Evolutionary conservation across 2,797 vertebrate genomes (phyloP).

Genomic region (Manis pentadactyla): DNA sequence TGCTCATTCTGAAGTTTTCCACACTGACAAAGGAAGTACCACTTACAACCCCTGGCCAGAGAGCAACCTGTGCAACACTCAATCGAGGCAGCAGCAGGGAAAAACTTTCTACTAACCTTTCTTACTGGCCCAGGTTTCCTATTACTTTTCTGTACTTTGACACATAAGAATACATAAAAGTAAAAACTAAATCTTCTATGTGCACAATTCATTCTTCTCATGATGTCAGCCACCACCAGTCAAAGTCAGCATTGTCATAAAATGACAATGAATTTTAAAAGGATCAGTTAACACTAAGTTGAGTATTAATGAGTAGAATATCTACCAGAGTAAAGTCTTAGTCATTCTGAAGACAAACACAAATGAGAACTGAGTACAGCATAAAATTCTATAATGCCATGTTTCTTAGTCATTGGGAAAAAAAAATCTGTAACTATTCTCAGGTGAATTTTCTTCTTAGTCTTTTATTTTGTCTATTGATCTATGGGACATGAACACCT

Average conservation of each 20-base stretch:
- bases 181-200: neutral
- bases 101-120: neutral
- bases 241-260: neutral
- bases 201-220: neutral
- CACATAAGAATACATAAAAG: neutral
- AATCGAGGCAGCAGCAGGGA: neutral
- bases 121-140: neutral
- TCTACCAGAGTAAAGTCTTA: neutral
- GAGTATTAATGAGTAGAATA: neutral
- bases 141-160: neutral
- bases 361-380: neutral
- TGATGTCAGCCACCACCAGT: neutral
- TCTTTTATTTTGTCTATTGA: neutral
- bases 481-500: neutral
- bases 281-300: neutral
- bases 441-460: neutral
- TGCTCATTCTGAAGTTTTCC: neutral
- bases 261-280: neutral
- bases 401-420: neutral
- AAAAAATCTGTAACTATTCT: neutral
- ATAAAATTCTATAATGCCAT: neutral
- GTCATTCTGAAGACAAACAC: neutral
- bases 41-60: neutral
- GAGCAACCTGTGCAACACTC: neutral
- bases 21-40: neutral